These are phyloP conservation scores for Drosophila bipectinata DNA, from an alignment of 1,140 invertebrate species.

Conservation along the genomic window DNA sequence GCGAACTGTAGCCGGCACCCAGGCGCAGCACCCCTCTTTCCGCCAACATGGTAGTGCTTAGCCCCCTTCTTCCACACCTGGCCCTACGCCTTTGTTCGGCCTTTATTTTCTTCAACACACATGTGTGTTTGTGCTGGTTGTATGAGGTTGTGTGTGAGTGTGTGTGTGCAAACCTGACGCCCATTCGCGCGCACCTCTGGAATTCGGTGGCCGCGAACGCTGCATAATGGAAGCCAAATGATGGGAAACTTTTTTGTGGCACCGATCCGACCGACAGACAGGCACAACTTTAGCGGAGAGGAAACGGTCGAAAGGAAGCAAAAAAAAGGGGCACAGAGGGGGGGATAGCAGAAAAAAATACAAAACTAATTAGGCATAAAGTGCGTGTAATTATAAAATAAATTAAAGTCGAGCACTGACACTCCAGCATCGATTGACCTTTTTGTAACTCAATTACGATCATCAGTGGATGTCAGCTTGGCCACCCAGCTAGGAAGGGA, in stretches of 20 bases:
- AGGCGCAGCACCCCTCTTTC: conserved; percentile 49
- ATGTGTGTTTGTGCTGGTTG: conserved; percentile 3
- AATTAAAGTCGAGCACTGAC: conserved; percentile 73
- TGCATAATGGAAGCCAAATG: conserved; percentile 81
- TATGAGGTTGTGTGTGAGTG: conserved; percentile 27
- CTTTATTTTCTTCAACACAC: conserved; percentile 16
- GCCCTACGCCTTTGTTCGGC: conserved; percentile 31
- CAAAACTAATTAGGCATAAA: conserved; percentile 74
- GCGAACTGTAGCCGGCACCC: conserved; percentile 74
- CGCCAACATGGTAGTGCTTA: neutral
- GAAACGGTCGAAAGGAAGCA: neutral
- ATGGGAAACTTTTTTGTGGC: conserved; percentile 76
- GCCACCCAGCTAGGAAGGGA: conserved; percentile 59
- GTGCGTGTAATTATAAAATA: conserved; percentile 67
- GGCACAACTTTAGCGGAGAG: conserved; percentile 1
- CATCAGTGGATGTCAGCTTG: conserved; percentile 21
- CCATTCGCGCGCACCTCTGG: conserved; percentile 67
- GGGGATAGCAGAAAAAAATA: conserved; percentile 32
- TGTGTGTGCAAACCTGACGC: conserved; percentile 57
- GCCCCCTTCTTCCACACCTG: conserved; percentile 4
- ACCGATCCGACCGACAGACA: conserved; percentile 27
- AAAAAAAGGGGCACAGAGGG: neutral
- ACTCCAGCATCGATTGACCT: conserved; percentile 66
- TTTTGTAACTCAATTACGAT: conserved; percentile 81
- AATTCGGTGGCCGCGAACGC: conserved; percentile 80